phyloP scores from a whole-genome alignment of 2,113 vertebrate species.

The Tinamus guttatus region DNA sequence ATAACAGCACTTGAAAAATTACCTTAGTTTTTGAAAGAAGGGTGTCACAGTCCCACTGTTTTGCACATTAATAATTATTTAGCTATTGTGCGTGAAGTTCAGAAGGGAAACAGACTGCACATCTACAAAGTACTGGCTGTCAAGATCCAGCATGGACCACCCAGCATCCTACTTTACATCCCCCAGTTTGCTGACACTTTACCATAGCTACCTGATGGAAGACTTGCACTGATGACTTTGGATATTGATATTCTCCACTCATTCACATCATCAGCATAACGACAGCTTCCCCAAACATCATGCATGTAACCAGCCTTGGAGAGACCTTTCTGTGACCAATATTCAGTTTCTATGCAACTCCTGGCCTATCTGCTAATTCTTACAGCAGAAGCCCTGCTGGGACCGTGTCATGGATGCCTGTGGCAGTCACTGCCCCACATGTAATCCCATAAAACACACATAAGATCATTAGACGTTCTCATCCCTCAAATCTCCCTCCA shows the following conservation, averaged over 20 bases:
- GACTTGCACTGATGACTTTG: not conserved
- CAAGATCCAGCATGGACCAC: not conserved
- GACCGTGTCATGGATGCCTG: not conserved
- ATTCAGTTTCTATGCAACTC: not conserved
- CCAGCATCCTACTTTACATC: not conserved
- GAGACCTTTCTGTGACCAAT: not conserved
- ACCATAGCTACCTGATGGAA: accelerated
- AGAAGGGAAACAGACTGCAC: not conserved
- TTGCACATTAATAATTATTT: not conserved
- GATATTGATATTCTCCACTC: not conserved
- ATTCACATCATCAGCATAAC: not conserved
- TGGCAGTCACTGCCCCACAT: not conserved
- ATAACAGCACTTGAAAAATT: not conserved
- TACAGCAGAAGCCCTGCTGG: not conserved
- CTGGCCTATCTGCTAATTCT: not conserved
- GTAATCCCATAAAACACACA: accelerated
- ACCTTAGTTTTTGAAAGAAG: not conserved
- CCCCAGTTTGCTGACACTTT: not conserved
- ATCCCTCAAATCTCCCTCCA: too few species aligned
- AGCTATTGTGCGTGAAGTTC: not conserved
- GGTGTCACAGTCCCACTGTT: not conserved
- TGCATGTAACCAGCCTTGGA: not conserved
- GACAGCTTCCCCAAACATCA: not conserved
- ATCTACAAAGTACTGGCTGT: not conserved
- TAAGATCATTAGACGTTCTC: not conserved